Base-by-base conservation (phyloP, 2,888 invertebrate species). In the Polydrusus cervinus region DNA sequence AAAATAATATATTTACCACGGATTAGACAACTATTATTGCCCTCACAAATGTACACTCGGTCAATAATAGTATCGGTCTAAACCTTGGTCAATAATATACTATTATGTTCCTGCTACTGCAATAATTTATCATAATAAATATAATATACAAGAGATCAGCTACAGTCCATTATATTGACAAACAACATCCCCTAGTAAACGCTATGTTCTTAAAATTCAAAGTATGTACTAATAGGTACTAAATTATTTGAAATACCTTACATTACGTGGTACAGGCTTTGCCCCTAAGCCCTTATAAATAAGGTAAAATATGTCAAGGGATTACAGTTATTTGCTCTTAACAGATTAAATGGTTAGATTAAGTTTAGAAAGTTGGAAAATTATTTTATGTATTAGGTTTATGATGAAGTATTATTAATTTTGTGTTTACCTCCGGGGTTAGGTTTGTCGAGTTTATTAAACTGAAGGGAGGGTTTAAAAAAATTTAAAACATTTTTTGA, bases 341-440 rank as follows among this genome's bases (percentile, higher is more conserved):
- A 11, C 51, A 18, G 18, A 51, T 51, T 20, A 51, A n/a, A 51
- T 10, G 51, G 20, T 51, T 20, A 11, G 51, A 51, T 51, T 51
- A 20, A 51, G 18, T 51, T 51, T 51, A 9, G 10, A 74, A 74
- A 47, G 47, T 47, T 47, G 14, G 47, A 47, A 47, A 47, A 47
- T 47, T 16, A 14, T 47, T 47, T 47, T n/a, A 47, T 47, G n/a
- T 47, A 47, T 47, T 1, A 16, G 16, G 47, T 47, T 47, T 16
- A 47, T 5, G 47, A 2, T 16, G 6, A 47, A 16, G 8, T 47
- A 47, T 16, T n/a, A 47, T n/a, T 43, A n/a, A 43, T 13, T 43
- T 43, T n/a, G 43, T 43, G 43, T 43, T 43, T 43, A n/a, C 43
- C 3, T 11, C 1, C 5, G 43, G n/a, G 13, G n/a, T 13, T n/a